These are phyloP conservation scores for Tachysurus vachellii DNA, from an alignment of 2,113 vertebrate genomes.

Conservation along the genomic window DNA sequence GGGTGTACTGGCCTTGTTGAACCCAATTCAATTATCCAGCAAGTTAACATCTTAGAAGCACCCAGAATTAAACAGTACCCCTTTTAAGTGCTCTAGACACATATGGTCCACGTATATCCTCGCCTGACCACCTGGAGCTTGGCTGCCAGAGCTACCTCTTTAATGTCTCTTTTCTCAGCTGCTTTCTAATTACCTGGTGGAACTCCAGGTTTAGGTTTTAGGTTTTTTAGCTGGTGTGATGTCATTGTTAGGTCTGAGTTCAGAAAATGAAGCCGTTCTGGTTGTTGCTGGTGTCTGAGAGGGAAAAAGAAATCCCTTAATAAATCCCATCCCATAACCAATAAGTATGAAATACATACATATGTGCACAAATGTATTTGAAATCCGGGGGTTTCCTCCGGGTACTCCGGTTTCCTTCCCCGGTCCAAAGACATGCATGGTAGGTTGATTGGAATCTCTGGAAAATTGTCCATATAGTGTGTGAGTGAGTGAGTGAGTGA, in stretches of 20 bases:
- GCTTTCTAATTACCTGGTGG: slow-evolving; percentile 71
- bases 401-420: too few relatives aligned
- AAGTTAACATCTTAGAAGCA: too few relatives aligned
- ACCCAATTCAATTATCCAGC: too few relatives aligned
- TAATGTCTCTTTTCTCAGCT: not conserved
- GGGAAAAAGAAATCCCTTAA: not conserved
- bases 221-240: slow-evolving; percentile 83
- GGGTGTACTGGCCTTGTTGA: too few relatives aligned
- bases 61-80: not conserved
- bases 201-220: slow-evolving; percentile 75
- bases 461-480: too few relatives aligned
- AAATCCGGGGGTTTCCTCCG: too few relatives aligned
- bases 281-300: slow-evolving; percentile 86
- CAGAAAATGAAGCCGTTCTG: slow-evolving; percentile 90
- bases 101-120: not conserved
- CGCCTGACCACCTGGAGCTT: not conserved
- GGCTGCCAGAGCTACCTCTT: not conserved
- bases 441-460: too few relatives aligned
- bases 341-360: not conserved
- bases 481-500: too few relatives aligned
- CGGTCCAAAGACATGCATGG: too few relatives aligned
- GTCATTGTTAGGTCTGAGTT: slow-evolving; percentile 73
- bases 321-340: too few relatives aligned
- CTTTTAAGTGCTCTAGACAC: not conserved
- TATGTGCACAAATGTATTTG: not conserved